These are phyloP conservation scores for Drosophila pseudoobscura DNA, from an alignment of 1,140 invertebrate genomes.

Conservation along the genomic window DNA sequence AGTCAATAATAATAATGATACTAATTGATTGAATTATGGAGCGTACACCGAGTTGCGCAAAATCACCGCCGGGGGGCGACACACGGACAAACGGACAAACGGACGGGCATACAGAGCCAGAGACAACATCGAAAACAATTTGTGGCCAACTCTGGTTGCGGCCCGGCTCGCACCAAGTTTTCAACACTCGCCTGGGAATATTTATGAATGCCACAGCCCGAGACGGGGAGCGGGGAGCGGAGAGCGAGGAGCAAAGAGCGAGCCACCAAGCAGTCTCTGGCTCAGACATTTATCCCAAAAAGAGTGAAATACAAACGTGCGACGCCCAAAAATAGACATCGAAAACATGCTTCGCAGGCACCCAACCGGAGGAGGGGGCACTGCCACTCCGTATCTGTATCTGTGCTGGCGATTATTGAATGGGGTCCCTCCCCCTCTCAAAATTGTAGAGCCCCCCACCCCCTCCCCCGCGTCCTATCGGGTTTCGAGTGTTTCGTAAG, in stretches of 20 bases:
- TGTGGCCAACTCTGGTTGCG: constrained; percentile 53
- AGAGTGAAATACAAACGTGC: constrained; percentile 70
- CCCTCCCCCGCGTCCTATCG: constrained; percentile 13
- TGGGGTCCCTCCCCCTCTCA: constrained; percentile 20
- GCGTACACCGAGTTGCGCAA: constrained; percentile 58
- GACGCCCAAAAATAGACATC: constrained; percentile 78
- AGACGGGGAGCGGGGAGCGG: constrained; percentile 10
- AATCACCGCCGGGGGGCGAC: constrained; percentile 53
- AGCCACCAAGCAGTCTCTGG: constrained; percentile 20
- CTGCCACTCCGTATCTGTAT: constrained; percentile 53
- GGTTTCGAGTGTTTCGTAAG: constrained; percentile 74
- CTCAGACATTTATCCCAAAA: constrained; percentile 71
- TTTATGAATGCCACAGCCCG: constrained; percentile 68
- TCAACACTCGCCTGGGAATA: constrained; percentile 73
- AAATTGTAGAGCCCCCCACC: not conserved
- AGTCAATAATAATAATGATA: constrained; percentile 74
- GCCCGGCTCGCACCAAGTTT: constrained; percentile 54
- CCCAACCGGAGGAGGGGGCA: constrained; percentile 28
- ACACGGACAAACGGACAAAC: constrained; percentile 5
- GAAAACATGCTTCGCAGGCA: constrained; percentile 55
- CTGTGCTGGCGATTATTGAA: constrained; percentile 67
- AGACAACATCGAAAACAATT: constrained; percentile 57
- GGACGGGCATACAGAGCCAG: not conserved
- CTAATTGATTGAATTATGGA: constrained; percentile 79
- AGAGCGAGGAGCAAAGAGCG: constrained; percentile 26